Conservation (phyloP, 2,797 vertebrate genomes). For the Eulemur coronatus region DNA sequence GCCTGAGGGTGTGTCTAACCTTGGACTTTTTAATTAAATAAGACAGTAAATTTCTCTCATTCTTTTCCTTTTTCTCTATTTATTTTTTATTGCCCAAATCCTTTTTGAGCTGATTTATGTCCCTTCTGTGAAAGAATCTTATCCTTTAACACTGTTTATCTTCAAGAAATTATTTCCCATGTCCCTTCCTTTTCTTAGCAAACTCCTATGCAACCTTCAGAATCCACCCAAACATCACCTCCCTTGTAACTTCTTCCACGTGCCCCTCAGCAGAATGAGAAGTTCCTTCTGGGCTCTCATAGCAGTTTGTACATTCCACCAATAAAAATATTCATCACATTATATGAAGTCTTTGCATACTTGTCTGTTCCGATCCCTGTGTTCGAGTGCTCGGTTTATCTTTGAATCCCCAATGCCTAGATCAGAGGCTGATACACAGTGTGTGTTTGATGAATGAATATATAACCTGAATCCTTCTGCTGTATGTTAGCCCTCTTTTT, state of each 20-base stretch:
- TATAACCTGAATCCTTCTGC: neutral
- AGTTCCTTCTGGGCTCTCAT: neutral
- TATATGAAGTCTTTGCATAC: neutral
- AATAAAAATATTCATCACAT: neutral
- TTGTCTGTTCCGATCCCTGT: neutral
- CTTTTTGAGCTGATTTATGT: neutral
- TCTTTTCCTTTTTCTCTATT: neutral
- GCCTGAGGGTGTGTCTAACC: neutral
- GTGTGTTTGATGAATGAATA: neutral
- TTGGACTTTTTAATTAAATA: neutral
- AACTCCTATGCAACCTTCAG: neutral
- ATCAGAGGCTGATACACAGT: neutral
- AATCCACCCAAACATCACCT: neutral
- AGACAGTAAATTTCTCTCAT: neutral
- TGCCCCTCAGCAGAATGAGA: neutral
- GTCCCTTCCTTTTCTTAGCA: neutral
- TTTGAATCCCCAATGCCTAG: neutral
- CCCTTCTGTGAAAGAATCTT: neutral
- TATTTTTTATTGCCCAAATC: neutral
- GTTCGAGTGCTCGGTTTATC: neutral
- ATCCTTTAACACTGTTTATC: neutral
- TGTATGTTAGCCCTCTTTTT: neutral
- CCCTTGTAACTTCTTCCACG: neutral
- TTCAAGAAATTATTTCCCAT: neutral
- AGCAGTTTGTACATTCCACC: neutral